Conservation (phyloP, 2,113 vertebrate genomes). For the Dermatemys mawii region DNA sequence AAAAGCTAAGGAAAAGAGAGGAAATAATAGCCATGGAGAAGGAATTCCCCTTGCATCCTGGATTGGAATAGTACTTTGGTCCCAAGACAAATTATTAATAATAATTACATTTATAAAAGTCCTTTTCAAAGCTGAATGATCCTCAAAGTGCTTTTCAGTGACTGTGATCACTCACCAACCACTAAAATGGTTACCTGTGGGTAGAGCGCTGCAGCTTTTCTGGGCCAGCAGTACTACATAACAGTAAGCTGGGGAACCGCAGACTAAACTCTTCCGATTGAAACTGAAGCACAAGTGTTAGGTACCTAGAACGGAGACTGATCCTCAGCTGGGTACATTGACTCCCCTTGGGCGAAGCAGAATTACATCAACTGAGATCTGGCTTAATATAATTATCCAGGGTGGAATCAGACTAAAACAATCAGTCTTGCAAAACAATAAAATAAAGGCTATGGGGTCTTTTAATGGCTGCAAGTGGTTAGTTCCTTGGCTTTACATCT, state of each 20-base stretch:
- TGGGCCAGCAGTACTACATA: background rate
- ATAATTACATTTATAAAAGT: background rate
- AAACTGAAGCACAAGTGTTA: background rate
- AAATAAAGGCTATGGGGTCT: background rate
- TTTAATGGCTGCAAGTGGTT: background rate
- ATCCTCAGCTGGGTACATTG: background rate
- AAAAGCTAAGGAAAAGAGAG: background rate
- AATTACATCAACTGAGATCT: background rate
- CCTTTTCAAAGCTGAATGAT: background rate
- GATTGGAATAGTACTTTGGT: background rate
- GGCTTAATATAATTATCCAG: background rate
- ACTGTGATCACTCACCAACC: constrained; percentile 5
- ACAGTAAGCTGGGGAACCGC: background rate
- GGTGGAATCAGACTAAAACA: background rate
- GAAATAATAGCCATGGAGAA: constrained; percentile 12
- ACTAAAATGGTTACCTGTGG: background rate
- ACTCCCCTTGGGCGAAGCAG: background rate
- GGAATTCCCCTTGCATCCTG: constrained; percentile 28
- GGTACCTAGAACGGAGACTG: background rate
- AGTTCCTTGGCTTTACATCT: background rate
- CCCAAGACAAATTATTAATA: constrained; percentile 2
- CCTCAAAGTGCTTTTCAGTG: background rate
- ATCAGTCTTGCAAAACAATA: background rate
- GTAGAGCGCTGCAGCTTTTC: background rate
- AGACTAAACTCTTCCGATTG: background rate